Evolutionary conservation across 2,113 vertebrate genomes (phyloP).

Genomic region (Notothenia rossii): DNA sequence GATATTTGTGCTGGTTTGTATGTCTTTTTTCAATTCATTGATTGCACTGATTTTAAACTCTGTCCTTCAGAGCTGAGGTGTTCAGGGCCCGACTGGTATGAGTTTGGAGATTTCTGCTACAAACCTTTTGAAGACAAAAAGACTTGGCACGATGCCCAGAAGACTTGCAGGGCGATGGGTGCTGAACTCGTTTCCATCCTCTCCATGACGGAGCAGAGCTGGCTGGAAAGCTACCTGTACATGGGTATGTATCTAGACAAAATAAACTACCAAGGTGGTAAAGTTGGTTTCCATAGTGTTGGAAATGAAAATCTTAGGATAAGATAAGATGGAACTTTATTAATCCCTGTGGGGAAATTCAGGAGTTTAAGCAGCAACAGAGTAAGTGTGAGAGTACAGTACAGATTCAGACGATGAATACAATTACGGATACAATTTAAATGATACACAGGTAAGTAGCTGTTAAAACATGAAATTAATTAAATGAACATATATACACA

Average conservation of each 20-base stretch:
- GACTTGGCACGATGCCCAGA: constrained; percentile 76
- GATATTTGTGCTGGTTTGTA: background rate
- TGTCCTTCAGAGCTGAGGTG: constrained; percentile 81
- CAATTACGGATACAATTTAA: too few species aligned
- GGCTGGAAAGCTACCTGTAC: constrained; percentile 85
- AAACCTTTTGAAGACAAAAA: constrained; percentile 77
- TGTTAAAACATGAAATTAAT: too few species aligned
- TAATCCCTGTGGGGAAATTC: too few species aligned
- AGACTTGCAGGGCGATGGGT: constrained; percentile 69
- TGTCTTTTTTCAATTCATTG: background rate
- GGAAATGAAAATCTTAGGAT: too few species aligned
- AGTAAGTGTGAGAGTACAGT: too few species aligned
- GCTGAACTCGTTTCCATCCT: constrained; percentile 82
- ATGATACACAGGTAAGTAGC: too few species aligned
- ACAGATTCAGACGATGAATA: too few species aligned
- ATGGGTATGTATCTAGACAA: constrained; percentile 62
- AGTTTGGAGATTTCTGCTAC: constrained; percentile 87
- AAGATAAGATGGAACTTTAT: too few species aligned
- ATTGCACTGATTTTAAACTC: background rate
- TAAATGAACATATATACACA: too few species aligned
- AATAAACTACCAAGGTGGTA: too few species aligned
- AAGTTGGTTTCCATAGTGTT: too few species aligned
- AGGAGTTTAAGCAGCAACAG: too few species aligned
- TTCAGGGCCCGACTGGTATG: constrained; percentile 81
- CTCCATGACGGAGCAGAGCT: constrained; percentile 83